Conservation (phyloP, 2,113 vertebrate species). For the Cynocephalus volans region DNA sequence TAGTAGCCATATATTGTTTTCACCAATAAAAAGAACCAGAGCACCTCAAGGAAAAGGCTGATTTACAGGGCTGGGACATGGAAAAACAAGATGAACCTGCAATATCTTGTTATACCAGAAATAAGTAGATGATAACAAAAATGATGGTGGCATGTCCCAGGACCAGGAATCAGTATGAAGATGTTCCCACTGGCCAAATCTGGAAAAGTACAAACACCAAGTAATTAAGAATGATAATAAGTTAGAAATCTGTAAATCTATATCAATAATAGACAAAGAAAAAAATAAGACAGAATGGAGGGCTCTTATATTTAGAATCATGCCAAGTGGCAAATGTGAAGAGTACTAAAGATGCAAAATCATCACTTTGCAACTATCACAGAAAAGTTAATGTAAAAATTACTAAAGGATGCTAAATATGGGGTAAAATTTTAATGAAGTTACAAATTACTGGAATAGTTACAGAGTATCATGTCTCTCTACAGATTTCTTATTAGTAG, state of each 20-base stretch:
- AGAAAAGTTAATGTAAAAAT: neutral
- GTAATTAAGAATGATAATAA: neutral
- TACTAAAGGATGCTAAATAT: neutral
- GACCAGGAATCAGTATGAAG: neutral
- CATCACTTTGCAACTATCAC: neutral
- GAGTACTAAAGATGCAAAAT: neutral
- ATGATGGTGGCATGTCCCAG: neutral
- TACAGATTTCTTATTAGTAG: neutral
- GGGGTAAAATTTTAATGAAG: neutral
- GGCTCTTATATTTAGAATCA: neutral
- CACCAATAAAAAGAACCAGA: neutral
- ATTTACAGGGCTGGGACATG: neutral
- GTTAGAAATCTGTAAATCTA: neutral
- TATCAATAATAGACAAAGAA: neutral
- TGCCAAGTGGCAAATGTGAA: neutral
- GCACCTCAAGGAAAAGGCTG: neutral
- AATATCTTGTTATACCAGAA: neutral
- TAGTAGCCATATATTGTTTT: neutral
- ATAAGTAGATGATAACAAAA: neutral
- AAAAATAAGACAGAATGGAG: neutral
- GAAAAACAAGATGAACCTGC: neutral
- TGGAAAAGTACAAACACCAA: conserved; percentile 3
- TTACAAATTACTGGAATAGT: neutral
- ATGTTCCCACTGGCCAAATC: neutral
- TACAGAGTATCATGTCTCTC: neutral